Percentiles rank a stretch among this genome's conserved stretches.
These are phyloP conservation scores for Microctonus aethiopoides DNA, from an alignment of 2,888 invertebrate species.

Conservation along the genomic window DNA sequence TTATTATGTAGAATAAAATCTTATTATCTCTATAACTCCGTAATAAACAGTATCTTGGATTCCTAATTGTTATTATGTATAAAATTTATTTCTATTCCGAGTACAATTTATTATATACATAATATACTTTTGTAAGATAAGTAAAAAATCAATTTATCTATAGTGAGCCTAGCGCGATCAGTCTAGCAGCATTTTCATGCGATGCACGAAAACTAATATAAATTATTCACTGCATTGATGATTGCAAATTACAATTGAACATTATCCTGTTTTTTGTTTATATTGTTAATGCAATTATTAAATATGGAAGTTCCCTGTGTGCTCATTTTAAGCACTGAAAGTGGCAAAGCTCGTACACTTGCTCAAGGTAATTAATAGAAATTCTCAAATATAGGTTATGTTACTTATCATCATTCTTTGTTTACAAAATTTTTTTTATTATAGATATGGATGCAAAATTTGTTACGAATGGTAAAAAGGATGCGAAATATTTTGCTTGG, in stretches of 20 bases:
- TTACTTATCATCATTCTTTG: neutral
- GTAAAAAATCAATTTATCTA: no score
- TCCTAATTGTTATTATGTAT: neutral
- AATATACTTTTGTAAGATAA: no score
- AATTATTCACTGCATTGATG: neutral
- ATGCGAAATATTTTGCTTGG: conserved; percentile 68
- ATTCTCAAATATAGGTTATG: conserved; percentile 27
- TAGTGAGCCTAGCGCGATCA: no score
- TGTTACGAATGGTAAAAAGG: conserved; percentile 50
- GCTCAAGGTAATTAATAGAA: conserved; percentile 56
- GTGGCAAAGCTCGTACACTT: conserved; percentile 54
- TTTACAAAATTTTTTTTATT: conserved; percentile 8
- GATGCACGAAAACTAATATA: neutral
- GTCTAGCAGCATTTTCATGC: no score
- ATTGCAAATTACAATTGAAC: neutral
- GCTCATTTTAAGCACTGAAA: conserved; percentile 53
- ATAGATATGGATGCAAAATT: conserved; percentile 58
- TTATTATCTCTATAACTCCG: neutral
- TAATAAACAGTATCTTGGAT: neutral
- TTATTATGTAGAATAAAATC: neutral
- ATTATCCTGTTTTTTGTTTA: neutral
- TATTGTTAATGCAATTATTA: neutral
- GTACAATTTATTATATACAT: no score
- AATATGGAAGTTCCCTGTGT: conserved; percentile 57
- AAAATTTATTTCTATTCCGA: no score